Evolutionary conservation across 2,888 invertebrate genomes (phyloP), one percentile per base, ranked within the genome.

Genomic region (Aphodius sticticus): DNA sequence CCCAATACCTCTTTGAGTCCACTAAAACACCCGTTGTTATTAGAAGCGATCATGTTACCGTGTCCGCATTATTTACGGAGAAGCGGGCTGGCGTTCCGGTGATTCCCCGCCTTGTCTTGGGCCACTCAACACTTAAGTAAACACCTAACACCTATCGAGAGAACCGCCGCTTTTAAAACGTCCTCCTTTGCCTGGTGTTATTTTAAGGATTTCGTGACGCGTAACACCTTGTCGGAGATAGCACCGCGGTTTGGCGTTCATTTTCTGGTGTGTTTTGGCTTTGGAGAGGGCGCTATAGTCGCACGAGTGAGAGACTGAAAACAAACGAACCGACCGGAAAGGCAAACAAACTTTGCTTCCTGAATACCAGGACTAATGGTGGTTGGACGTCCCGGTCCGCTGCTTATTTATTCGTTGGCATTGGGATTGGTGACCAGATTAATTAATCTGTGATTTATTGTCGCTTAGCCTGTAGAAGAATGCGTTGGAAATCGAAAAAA

Each of bases 181-280:
- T 37, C 74, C 36, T 74, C 74, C 74, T 35, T 37, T 74, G 16
- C 74, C 74, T n/a, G 35, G 36, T 74, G 74, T 74, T 74, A 74
- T 74, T 74, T 74, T 74, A 74, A 74, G 74, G 74, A 35, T n/a
- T 37, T 37, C n/a, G 36, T 74, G 74, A 74, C 74, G 74, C 36
- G 35, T 74, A 74, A 74, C 74, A 74, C 74, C 74, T 74, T 74
- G 74, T 74, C 74, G 74, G 37, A 74, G 74, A 74, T 71, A 16
- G 16, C 35, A 12, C 74, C 74, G 74, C 37, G 36, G 6, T 74
- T 26, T 35, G 9, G 37, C 74, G 74, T 53, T 53, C 53, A 7
- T 9, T 12, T 53, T 53, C 53, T 1, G 7, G 53, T 12, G 53
- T 53, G 53, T 53, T 53, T 53, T 53, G 53, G 53, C 53, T 53